Base-by-base conservation (phyloP, 2,888 invertebrate genomes). In the Anthophora plumipes region DNA sequence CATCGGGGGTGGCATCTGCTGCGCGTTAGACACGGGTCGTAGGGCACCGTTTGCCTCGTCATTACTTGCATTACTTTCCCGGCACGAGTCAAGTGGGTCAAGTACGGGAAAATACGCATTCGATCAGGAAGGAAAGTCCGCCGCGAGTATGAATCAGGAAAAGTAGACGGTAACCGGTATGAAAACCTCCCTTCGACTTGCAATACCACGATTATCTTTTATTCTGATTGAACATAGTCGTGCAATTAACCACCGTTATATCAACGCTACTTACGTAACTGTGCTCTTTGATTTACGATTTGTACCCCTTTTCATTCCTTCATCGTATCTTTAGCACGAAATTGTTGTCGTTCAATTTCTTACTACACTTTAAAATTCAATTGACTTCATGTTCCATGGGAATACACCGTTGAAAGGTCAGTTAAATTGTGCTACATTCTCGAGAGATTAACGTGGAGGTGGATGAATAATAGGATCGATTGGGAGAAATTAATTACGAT, bases 21-120 rank as follows among this genome's bases (percentile, higher is more conserved):
- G 83, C 91, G 86, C 89, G 92, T 93, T 93, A 93, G 93, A 91
- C 89, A 93, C 93, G 93, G 93, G 90, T 93, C 93, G 92, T 79
- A 91, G 93, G 92, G 92, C 93, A 93, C 91, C 86, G 87, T 85
- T 90, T 89, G 89, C 90, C 85, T 85, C 90, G 90, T 91, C 92
- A 90, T 91, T 92, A 91, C 89, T 88, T 85, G 89, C 89, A 84
- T 91, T 87, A 86, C 88, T 89, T 86, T 86, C 86, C 86, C 75
- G 84, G 77, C 87, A 84, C 79, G 89, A 91, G 92, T 92, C 92
- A 92, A 92, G 92, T 92, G 92, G 92, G 92, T 92, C 91, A 92
- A 92, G 90, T 90, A 86, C 80, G 82, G 61, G 80, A 60, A 87
- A 84, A 82, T 77, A 79, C 83, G 86, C 83, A 83, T 76, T 73